Base-by-base conservation (phyloP, 2,888 invertebrate species). In the Cyaniris semiargus region DNA sequence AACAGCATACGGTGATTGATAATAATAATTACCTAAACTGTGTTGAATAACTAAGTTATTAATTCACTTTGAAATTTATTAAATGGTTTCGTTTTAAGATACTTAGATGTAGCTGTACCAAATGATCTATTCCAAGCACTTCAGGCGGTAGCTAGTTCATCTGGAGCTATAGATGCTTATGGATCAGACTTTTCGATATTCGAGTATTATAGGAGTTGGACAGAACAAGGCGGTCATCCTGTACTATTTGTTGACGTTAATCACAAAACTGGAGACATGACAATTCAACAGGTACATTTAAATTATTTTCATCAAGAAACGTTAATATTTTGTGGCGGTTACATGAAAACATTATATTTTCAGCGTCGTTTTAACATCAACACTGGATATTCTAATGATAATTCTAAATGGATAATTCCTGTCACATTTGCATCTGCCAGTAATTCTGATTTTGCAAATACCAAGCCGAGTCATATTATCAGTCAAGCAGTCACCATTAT, bases 161-260 rank as follows among this genome's bases (percentile, higher is more conserved):
- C 82, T 0, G 83, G 84, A 1, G 87, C 94, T 0, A 83, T 93
- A 23, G 80, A 81, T 1, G 83, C 85, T n/a, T 91, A 93, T 56
- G 89, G 90, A 21, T 23, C 72, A 0, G 83, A 89, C 1, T 89
- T 94, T 78, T 88, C 91, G 79, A 79, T 91, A 0, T 81, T 89
- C 6, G 90, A 92, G 3, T 93, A 92, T 80, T 94, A 89, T 79
- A 90, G 85, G 77, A 88, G 88, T 58, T 95, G 95, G 86, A 95
- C 95, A 81, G 93, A 94, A 38, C 94, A 96, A 82, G 86, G 92
- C 38, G 96, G 96, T 15, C 95, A 94, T 81, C 96, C 96, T 0
- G 88, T 96, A 0, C 84, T 96, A 1, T 92, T 87, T 18, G 95
- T 96, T 0, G 85, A 88, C 13, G 92, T 94, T 4, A 86, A 95